phyloP scores from a whole-genome alignment of 2,888 invertebrate genomes.

The Choreutis nemorana region DNA sequence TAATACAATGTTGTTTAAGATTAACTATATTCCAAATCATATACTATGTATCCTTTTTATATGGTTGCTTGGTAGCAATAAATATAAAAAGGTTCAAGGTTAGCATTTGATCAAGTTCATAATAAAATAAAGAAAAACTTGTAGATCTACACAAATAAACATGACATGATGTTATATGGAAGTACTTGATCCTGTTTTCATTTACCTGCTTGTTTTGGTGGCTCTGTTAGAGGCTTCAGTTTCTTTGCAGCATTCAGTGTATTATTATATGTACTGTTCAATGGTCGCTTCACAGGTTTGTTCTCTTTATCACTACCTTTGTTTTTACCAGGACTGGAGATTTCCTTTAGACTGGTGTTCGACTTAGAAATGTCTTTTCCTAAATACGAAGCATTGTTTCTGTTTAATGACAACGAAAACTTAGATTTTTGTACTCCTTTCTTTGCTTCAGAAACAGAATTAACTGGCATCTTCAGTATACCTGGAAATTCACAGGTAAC shows the following conservation, averaged over 20 bases:
- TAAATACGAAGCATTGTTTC: slow-evolving; percentile 49
- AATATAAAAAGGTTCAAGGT: too few relatives aligned
- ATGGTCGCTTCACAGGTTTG: slow-evolving; percentile 43
- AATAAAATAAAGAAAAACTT: too few relatives aligned
- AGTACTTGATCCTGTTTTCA: too few relatives aligned
- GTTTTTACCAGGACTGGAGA: slow-evolving; percentile 22
- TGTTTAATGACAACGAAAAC: slow-evolving; percentile 49
- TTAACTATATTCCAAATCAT: too few relatives aligned
- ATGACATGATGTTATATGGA: too few relatives aligned
- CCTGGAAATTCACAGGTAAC: slow-evolving; percentile 30
- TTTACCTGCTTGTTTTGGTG: slow-evolving; percentile 33
- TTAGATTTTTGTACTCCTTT: slow-evolving; percentile 49
- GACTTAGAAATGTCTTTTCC: slow-evolving; percentile 36
- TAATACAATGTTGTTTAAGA: too few relatives aligned
- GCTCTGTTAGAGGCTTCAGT: slow-evolving; percentile 40
- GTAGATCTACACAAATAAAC: too few relatives aligned
- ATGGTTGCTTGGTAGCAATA: too few relatives aligned
- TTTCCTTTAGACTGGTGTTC: slow-evolving; percentile 25
- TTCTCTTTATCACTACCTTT: slow-evolving; percentile 43
- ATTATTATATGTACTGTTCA: slow-evolving; percentile 38
- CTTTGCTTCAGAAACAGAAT: slow-evolving; percentile 49
- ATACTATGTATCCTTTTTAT: too few relatives aligned
- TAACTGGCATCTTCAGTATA: slow-evolving; percentile 66
- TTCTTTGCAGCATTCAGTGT: slow-evolving; percentile 50
- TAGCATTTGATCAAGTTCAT: too few relatives aligned